These are phyloP conservation scores for Psephotus haematonotus DNA, from an alignment of 2,113 vertebrate genomes.

Conservation along the genomic window DNA sequence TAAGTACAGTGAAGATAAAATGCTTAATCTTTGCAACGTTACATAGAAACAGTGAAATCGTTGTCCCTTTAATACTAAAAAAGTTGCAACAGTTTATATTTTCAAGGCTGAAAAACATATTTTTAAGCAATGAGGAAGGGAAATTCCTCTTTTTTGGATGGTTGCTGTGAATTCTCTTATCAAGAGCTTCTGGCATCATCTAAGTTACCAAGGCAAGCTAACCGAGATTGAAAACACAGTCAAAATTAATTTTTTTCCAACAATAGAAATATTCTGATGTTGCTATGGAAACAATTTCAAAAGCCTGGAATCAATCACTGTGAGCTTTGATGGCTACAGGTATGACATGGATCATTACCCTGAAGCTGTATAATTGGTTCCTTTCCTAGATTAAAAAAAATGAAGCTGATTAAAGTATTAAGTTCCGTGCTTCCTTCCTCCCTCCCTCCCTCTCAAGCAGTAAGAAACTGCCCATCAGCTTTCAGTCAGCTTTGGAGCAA, in stretches of 20 bases:
- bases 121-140: neutral
- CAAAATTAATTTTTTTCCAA: neutral
- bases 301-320: neutral
- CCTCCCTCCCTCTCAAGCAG: neutral
- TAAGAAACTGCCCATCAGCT: neutral
- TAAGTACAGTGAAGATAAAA: neutral
- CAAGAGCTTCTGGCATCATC: neutral
- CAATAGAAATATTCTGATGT: neutral
- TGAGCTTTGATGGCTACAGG: neutral
- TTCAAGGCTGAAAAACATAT: neutral
- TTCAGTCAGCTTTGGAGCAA: neutral
- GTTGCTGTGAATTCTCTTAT: neutral
- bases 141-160: neutral
- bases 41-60: neutral
- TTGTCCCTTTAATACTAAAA: neutral
- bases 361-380: neutral
- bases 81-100: neutral
- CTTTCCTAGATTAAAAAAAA: neutral
- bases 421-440: neutral
- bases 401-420: neutral
- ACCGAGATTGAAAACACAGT: neutral
- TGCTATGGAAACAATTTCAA: neutral
- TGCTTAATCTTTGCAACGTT: accelerated
- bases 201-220: neutral
- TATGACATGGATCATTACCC: neutral